Evolutionary conservation across 2,113 vertebrate species (phyloP), one percentile per base, ranked within the genome.

Genomic region (Caretta caretta): DNA sequence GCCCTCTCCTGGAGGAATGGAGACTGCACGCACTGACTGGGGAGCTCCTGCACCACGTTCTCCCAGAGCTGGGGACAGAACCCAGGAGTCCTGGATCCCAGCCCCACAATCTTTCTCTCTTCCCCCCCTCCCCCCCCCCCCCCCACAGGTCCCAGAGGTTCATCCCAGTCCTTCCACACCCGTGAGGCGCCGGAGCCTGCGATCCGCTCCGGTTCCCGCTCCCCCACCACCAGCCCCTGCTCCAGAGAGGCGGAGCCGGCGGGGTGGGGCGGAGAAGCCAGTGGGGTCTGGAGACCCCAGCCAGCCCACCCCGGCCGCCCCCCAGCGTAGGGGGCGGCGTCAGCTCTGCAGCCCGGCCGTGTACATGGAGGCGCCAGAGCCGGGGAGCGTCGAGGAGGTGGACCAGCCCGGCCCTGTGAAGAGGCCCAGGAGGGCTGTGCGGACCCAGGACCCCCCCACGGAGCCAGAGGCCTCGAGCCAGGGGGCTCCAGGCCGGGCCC

Each of bases 391-490:
- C 16, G 0, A 35, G 62, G 65, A 69, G 65, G 35, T 5, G 4
- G 62, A 10, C 0, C 0, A 2, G 0, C 0, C 53, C 2, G 27
- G 1, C 46, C 5, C 84, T 27, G 2, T 48, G 62, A 46, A 84
- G 0, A 10, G 10, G 3, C 90, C 84, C 13, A 53, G 79, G 79
- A 83, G 90, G 65, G 65, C 17, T 4, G 8, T 35, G 35, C 78
- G 62, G 35, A 53, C 72, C 12, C 59, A 13, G 35, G 62, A 62
- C 35, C 35, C 4, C 17, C 31, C 0, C 17, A 24, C 1, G 1
- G 24, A 53, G 35, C 0, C 12, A 4, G 0, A 48, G 50, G 12
- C 54, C 2, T 1, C n/a, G 0, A 2, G 14, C 1, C 1, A 4
- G 1, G 1, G n/a, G 1, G 35, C 57, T 13, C 57, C 27, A 1